Evolutionary conservation across 2,888 invertebrate genomes (phyloP).

Genomic region (Aporophyla nigra): DNA sequence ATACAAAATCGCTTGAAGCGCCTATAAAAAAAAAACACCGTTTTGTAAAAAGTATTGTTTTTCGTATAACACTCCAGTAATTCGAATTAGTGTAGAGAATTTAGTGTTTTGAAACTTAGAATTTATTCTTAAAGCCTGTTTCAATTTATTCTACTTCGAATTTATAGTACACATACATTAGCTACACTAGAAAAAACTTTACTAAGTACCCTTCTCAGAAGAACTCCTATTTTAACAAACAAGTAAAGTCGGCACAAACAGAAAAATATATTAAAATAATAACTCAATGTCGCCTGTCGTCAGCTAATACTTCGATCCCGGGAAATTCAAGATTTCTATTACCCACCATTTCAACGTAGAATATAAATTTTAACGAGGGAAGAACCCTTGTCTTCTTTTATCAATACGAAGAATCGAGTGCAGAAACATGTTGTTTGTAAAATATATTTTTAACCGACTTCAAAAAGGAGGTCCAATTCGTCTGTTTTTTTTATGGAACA

Average conservation of each 20-base stretch:
- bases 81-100: too few species aligned
- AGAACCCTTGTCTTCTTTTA: constrained; percentile 76
- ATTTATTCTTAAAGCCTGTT: neutral
- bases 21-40: neutral
- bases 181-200: constrained; percentile 17
- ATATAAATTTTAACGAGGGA: constrained; percentile 78
- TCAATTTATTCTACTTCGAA: neutral
- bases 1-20: neutral
- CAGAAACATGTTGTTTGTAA: constrained; percentile 54
- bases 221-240: constrained; percentile 26
- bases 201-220: neutral
- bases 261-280: constrained; percentile 72
- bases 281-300: constrained; percentile 68
- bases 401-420: constrained; percentile 66
- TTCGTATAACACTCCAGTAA: neutral
- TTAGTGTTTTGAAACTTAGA: neutral
- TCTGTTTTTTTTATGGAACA: too few species aligned
- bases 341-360: constrained; percentile 73
- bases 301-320: constrained; percentile 66
- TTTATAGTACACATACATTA: constrained; percentile 16
- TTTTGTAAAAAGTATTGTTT: neutral
- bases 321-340: constrained; percentile 63
- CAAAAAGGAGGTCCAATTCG: too few species aligned
- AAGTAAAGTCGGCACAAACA: constrained; percentile 41
- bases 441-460: constrained; percentile 9